A percentile compares a stretch with the other conserved stretches of the same genome.
These are phyloP conservation scores for Zelleria hepariella DNA, from an alignment of 2,888 invertebrate species.

Conservation along the genomic window DNA sequence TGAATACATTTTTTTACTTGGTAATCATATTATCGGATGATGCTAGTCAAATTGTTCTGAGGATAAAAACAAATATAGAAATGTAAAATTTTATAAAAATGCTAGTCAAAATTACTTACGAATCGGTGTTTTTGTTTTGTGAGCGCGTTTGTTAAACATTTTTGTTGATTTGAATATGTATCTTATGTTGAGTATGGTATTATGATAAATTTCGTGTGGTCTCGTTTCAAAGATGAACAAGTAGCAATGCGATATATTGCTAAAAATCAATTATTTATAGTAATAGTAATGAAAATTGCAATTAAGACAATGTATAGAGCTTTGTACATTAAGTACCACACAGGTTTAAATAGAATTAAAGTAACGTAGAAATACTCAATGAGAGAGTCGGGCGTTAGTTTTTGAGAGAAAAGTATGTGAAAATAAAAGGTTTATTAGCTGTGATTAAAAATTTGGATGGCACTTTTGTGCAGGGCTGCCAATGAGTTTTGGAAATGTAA, in stretches of 20 bases:
- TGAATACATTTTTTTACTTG: slow-evolving; percentile 19
- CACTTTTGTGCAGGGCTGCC: slow-evolving; percentile 59
- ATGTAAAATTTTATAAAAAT: slow-evolving; percentile 34
- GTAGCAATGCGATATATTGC: slow-evolving; percentile 62
- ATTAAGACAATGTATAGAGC: slow-evolving; percentile 71
- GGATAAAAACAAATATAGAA: slow-evolving; percentile 35
- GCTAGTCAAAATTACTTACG: slow-evolving; percentile 64
- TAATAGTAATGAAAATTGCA: slow-evolving; percentile 47
- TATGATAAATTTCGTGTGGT: slow-evolving; percentile 39
- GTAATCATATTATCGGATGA: slow-evolving; percentile 38
- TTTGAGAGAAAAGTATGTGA: slow-evolving; percentile 22
- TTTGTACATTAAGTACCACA: slow-evolving; percentile 67
- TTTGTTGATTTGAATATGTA: neutral
- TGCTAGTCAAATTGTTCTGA: slow-evolving; percentile 66
- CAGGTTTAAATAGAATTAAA: slow-evolving; percentile 63
- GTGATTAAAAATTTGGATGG: slow-evolving; percentile 59
- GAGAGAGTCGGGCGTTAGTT: slow-evolving; percentile 32
- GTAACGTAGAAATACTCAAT: slow-evolving; percentile 38
- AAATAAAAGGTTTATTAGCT: slow-evolving; percentile 64
- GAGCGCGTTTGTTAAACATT: neutral
- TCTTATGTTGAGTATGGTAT: slow-evolving; percentile 11
- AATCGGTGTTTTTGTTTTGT: slow-evolving; percentile 25
- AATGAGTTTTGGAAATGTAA: neutral
- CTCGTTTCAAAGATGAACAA: slow-evolving; percentile 44
- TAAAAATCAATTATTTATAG: slow-evolving; percentile 72